Percentiles rank a stretch among this genome's conserved stretches.
Evolutionary conservation across 2,113 vertebrate species (phyloP).

Genomic region (Garra rufa): DNA sequence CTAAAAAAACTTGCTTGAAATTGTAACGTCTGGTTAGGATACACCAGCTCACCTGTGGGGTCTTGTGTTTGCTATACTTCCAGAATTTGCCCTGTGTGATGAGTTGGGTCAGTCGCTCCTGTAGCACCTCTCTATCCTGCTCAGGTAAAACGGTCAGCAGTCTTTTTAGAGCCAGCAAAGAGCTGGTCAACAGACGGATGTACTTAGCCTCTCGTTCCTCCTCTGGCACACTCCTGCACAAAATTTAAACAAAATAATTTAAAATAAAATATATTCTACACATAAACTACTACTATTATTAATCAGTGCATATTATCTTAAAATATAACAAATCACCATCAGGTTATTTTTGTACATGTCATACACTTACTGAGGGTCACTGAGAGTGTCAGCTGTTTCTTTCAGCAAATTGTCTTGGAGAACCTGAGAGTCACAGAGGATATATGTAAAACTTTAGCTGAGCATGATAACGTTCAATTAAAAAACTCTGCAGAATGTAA

Average conservation of each 20-base stretch:
- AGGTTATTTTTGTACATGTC: neutral
- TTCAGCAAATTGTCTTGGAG: slow-evolving; percentile 93
- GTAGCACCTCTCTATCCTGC: slow-evolving; percentile 78
- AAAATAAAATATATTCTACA: neutral
- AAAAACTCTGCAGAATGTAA: neutral
- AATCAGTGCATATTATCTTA: neutral
- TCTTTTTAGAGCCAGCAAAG: slow-evolving; percentile 91
- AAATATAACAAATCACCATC: neutral
- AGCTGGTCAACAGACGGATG: slow-evolving; percentile 88
- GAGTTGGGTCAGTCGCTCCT: slow-evolving; percentile 79
- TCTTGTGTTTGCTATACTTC: slow-evolving; percentile 92
- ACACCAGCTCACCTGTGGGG: slow-evolving; percentile 82
- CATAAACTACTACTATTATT: neutral
- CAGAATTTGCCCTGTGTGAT: slow-evolving; percentile 90
- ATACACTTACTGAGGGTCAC: slow-evolving; percentile 89
- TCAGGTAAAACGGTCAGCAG: slow-evolving; percentile 83
- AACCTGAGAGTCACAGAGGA: slow-evolving; percentile 73
- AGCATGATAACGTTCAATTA: too few species aligned
- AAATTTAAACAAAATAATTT: neutral
- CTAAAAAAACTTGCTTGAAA: neutral
- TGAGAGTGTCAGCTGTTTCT: slow-evolving; percentile 91
- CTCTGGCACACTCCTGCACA: slow-evolving; percentile 83
- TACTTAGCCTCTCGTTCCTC: slow-evolving; percentile 95
- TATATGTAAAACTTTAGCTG: neutral
- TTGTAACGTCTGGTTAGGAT: neutral